A percentile compares a stretch with the other conserved stretches of the same genome.
phyloP scores from a whole-genome alignment of 2,888 invertebrate species.

The Apamea crenata region DNA sequence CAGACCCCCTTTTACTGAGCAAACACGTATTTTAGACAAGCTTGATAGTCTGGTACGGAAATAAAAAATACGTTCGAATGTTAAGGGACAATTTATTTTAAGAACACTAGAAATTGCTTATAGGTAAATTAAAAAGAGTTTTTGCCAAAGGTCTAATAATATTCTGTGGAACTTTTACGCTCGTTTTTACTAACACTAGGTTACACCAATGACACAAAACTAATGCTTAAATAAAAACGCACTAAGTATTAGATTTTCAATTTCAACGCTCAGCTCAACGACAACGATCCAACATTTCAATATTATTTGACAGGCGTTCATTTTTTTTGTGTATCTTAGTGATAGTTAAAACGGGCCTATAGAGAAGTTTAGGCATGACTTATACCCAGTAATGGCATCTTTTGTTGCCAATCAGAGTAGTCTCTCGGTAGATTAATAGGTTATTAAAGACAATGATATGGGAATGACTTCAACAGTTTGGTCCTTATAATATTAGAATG shows the following conservation, averaged over 20 bases:
- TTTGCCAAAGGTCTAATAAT: not conserved
- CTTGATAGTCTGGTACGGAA: not conserved
- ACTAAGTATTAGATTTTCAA: no score
- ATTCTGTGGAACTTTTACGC: not conserved
- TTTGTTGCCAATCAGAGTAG: not conserved
- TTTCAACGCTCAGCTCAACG: no score
- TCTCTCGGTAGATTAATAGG: not conserved
- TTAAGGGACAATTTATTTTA: not conserved
- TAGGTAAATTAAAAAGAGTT: not conserved
- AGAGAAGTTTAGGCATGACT: not conserved
- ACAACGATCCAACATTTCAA: not conserved
- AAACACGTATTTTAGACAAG: conserved; percentile 7
- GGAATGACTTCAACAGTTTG: conserved; percentile 19
- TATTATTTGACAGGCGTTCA: not conserved
- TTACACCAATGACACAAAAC: not conserved
- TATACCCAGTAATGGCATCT: no score
- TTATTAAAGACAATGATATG: not conserved
- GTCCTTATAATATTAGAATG: conserved; percentile 27
- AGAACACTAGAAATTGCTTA: not conserved
- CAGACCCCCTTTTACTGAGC: conserved; percentile 29
- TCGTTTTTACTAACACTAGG: not conserved
- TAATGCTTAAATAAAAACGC: not conserved
- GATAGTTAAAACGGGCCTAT: not conserved
- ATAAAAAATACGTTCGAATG: conserved; percentile 2
- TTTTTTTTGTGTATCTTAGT: not conserved